phyloP scores from a whole-genome alignment of 2,888 invertebrate genomes.

The Aphodius granarius region DNA sequence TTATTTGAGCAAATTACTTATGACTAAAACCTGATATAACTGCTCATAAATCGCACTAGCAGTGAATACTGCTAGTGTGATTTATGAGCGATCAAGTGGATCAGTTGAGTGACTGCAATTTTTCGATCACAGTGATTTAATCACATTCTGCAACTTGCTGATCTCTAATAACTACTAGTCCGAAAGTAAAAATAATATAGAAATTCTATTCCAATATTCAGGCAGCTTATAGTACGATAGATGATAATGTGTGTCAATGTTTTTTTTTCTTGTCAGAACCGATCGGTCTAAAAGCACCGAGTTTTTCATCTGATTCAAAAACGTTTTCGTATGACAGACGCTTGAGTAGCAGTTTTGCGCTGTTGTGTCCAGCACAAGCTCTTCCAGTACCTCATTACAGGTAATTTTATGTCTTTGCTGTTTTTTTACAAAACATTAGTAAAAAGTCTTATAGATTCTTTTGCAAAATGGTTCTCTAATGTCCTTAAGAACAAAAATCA shows the following conservation, averaged over 20 bases:
- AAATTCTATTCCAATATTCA: slow-evolving; percentile 66
- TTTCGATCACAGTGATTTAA: too few relatives aligned
- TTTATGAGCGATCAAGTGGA: too few relatives aligned
- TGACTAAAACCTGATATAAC: too few relatives aligned
- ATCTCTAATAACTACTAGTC: too few relatives aligned
- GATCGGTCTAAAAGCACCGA: slow-evolving; percentile 58
- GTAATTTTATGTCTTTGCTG: slow-evolving; percentile 48
- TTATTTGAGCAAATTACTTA: too few relatives aligned
- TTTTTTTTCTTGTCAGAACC: slow-evolving; percentile 54
- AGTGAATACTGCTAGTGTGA: too few relatives aligned
- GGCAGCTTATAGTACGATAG: slow-evolving; percentile 54
- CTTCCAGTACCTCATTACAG: slow-evolving; percentile 72
- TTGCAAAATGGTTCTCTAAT: too few relatives aligned
- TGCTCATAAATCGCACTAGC: too few relatives aligned
- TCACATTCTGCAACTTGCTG: too few relatives aligned
- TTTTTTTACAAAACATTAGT: slow-evolving; percentile 28
- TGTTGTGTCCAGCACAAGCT: slow-evolving; percentile 66
- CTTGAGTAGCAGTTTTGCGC: slow-evolving; percentile 54
- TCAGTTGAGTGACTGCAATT: too few relatives aligned
- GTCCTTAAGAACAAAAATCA: neutral
- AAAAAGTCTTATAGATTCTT: too few relatives aligned
- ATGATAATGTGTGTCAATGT: slow-evolving; percentile 35
- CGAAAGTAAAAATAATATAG: too few relatives aligned
- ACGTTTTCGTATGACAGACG: slow-evolving; percentile 54
- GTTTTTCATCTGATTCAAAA: slow-evolving; percentile 53